Conservation (phyloP, 2,113 vertebrate species). For the Talpa occidentalis region DNA sequence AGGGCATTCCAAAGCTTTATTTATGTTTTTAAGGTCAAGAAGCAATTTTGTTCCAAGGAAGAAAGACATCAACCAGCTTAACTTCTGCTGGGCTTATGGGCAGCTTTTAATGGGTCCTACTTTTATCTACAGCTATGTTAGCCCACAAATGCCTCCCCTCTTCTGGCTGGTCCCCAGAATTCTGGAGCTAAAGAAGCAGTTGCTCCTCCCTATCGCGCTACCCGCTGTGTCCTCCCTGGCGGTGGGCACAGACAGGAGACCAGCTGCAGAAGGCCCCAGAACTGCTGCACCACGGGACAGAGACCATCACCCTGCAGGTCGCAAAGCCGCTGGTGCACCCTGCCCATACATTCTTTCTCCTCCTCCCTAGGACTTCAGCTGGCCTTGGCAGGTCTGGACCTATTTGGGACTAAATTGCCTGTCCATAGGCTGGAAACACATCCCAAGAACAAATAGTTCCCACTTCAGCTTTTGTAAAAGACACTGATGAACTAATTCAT, state of each 20-base stretch:
- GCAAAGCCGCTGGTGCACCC: neutral
- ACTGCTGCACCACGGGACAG: neutral
- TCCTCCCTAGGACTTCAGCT: neutral
- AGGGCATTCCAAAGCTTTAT: neutral
- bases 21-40: neutral
- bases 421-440: neutral
- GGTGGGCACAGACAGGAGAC: neutral
- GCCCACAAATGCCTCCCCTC: neutral
- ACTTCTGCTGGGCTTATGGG: neutral
- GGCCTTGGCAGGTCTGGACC: neutral
- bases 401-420: neutral
- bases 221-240: neutral
- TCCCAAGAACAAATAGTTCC: neutral
- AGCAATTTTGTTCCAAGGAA: neutral
- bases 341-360: neutral
- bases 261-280: neutral
- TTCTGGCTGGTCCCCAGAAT: neutral
- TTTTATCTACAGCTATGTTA: neutral
- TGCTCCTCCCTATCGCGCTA: neutral
- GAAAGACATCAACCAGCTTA: neutral
- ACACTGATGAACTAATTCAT: neutral
- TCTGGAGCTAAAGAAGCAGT: neutral
- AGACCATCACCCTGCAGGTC: neutral
- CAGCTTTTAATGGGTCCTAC: neutral
- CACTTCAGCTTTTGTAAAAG: slow-evolving; percentile 11